Percentiles rank a stretch among this genome's conserved stretches.
These are phyloP conservation scores for Morinoia aosen DNA, from an alignment of 2,888 invertebrate species.

Conservation along the genomic window DNA sequence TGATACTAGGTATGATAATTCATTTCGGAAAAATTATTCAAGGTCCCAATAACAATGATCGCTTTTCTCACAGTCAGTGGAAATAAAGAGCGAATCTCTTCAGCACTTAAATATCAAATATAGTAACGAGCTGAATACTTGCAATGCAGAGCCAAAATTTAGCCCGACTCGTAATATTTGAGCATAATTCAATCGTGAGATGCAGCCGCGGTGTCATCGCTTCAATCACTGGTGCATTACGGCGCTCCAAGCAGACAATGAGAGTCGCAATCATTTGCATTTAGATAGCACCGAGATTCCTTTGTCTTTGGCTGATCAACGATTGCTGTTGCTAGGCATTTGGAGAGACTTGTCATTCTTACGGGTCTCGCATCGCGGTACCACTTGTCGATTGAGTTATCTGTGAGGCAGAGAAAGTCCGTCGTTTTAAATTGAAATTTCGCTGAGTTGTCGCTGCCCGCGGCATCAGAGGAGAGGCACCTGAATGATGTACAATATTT, in stretches of 20 bases:
- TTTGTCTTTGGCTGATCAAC: slow-evolving; percentile 27
- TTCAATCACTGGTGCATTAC: slow-evolving; percentile 30
- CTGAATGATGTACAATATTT: not conserved
- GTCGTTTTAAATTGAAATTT: not conserved
- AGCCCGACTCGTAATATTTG: not conserved
- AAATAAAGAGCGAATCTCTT: not conserved
- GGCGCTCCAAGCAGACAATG: not conserved
- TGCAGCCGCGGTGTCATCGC: not conserved
- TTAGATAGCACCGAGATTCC: slow-evolving; percentile 32
- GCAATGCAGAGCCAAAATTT: not conserved
- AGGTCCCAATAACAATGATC: not conserved
- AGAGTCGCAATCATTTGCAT: slow-evolving; percentile 19
- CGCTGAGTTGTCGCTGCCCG: not conserved
- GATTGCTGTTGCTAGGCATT: slow-evolving; percentile 46
- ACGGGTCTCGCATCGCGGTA: not conserved
- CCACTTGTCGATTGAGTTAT: slow-evolving; percentile 26
- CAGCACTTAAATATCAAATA: not conserved
- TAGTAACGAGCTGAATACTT: not conserved
- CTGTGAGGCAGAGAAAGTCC: not conserved
- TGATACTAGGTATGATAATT: not conserved
- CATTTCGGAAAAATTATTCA: not conserved
- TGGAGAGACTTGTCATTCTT: not conserved
- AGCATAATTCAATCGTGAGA: not conserved
- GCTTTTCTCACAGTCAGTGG: not conserved
- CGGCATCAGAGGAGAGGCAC: not conserved